Percentiles rank a stretch among this genome's conserved stretches.
Conservation (phyloP, 2,888 invertebrate genomes). For the Acleris cristana region DNA sequence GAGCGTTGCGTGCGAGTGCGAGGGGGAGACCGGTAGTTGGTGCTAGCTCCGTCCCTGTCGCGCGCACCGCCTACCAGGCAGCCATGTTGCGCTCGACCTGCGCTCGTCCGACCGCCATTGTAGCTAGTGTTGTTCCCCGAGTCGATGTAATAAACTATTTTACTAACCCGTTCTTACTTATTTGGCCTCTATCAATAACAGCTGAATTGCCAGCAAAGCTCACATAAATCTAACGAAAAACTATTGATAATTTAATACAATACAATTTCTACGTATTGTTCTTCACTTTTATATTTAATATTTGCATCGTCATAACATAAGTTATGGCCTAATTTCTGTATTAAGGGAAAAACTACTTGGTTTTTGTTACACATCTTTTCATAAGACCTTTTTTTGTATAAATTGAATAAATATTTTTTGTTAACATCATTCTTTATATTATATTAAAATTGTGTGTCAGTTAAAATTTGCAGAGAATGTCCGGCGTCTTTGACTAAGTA, state of each 20-base stretch:
- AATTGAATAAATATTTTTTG: no score
- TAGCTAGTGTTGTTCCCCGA: conserved; percentile 77
- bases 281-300: no score
- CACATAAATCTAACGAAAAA: conserved; percentile 11
- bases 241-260: not conserved
- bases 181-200: conserved; percentile 29
- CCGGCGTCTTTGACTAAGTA: no score
- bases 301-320: no score
- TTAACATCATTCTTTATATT: no score
- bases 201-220: conserved; percentile 17
- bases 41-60: conserved; percentile 68
- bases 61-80: conserved; percentile 83
- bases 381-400: no score
- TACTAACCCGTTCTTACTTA: conserved; percentile 28
- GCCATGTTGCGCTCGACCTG: conserved; percentile 84
- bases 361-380: no score
- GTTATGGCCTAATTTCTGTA: no score
- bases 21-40: conserved; percentile 63
- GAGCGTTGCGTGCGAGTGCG: conserved; percentile 76
- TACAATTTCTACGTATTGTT: no score
- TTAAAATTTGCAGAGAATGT: no score
- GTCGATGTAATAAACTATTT: conserved; percentile 59
- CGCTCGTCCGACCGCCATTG: conserved; percentile 84
- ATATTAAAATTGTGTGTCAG: no score
- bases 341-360: no score